Conservation (phyloP, 2,797 vertebrate genomes). For the Calcarius lapponicus region DNA sequence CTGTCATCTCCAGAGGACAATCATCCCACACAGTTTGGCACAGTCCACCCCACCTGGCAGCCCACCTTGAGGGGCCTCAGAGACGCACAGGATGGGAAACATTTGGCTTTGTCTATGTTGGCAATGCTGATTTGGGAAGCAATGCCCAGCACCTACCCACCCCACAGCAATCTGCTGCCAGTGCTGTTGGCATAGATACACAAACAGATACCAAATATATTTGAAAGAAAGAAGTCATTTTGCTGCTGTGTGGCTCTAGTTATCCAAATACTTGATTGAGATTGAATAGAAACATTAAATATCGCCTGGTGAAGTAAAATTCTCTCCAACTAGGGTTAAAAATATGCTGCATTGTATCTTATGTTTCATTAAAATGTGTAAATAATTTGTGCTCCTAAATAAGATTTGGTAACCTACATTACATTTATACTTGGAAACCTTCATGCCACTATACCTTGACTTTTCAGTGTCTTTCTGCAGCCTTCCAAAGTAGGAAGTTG, state of each 20-base stretch:
- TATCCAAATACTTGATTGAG: background rate
- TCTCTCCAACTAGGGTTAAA: background rate
- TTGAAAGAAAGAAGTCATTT: background rate
- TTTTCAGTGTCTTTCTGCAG: background rate
- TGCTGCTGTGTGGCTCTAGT: background rate
- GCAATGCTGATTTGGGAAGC: background rate
- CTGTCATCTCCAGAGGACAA: background rate
- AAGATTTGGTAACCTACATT: background rate
- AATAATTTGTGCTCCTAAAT: background rate
- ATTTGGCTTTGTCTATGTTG: background rate
- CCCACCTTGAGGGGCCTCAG: background rate
- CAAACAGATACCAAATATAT: background rate
- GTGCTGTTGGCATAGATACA: background rate
- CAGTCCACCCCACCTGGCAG: background rate
- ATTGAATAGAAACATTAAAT: background rate
- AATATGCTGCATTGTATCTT: background rate
- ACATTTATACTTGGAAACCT: background rate
- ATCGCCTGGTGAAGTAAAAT: background rate
- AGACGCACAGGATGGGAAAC: background rate
- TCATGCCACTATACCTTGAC: background rate
- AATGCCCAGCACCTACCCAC: background rate
- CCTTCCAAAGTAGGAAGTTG: background rate
- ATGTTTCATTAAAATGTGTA: background rate
- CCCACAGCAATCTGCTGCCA: background rate
- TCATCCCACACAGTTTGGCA: conserved; percentile 1